Evolutionary conservation across 1,140 invertebrate species (phyloP), one percentile per base, ranked within the genome.

Genomic region (Heliconius hermathena): DNA sequence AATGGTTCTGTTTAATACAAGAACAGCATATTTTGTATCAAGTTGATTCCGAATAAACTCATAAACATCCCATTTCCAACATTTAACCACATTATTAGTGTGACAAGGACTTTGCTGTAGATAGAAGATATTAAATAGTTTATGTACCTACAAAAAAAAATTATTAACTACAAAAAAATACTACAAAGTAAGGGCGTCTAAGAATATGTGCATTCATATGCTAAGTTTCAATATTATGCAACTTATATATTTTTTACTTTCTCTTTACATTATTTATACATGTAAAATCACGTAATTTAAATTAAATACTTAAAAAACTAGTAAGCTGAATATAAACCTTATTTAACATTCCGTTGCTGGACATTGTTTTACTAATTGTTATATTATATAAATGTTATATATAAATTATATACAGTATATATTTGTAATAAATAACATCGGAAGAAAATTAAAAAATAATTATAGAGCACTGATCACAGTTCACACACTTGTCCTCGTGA

Each of bases 1-100:
- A 41, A 94, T 84, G 22, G 89, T 88, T 1, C 91, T 81, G 74
- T 94, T 94, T 46, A 94, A 80, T 52, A 94, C 82, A n/a, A 93
- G 41, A 11, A 94, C 79, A 9, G 90, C 93, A 93, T 93, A 93
- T 72, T 86, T 91, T 1, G 70, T 60, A 52, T 77, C 26, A 8
- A 54, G 33, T 76, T 83, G 78, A 11, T 74, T 77, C 16, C 82
- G 81, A 54, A 86, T 83, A 8, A 91, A 76, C n/a, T 82, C 81
- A 71, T 73, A 74, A 0, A 92, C 76, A 77, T 92, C 86, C 92
- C 91, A 94, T 80, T 89, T 86, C 84, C 87, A 91, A 60, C 84
- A 85, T 60, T 87, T 89, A 3, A 86, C 70, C 3, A 79, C 60
- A 79, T 81, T 85, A 73, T 82, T 81, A 18, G 78, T 70, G 16